Evolutionary conservation across 2,797 vertebrate species (phyloP).

Genomic region (Neostethus bicornis): DNA sequence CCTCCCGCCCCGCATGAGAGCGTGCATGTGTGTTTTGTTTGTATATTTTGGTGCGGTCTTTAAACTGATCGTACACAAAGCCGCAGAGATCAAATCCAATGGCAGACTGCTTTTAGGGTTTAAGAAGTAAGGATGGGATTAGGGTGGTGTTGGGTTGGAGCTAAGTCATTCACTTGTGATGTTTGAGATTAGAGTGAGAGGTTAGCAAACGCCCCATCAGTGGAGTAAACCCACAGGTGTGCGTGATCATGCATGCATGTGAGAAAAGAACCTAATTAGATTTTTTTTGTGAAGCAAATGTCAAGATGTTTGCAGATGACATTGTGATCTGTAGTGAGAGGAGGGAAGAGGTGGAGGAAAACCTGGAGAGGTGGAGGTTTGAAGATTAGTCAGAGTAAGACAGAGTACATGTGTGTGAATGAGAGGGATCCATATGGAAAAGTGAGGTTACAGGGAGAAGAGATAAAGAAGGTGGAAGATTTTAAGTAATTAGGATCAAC

Average conservation of each 20-base stretch:
- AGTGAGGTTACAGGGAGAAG: too few species aligned
- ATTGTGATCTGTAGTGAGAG: too few species aligned
- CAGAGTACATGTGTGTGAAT: too few species aligned
- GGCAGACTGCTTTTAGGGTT: background rate
- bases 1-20: too few species aligned
- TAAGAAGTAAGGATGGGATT: background rate
- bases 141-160: background rate
- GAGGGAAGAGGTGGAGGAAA: too few species aligned
- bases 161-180: background rate
- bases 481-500: too few species aligned
- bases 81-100: background rate
- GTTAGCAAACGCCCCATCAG: background rate
- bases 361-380: too few species aligned
- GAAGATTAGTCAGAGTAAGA: too few species aligned
- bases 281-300: background rate
- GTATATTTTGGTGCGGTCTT: background rate
- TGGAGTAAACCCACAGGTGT: background rate
- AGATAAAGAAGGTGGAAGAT: too few species aligned
- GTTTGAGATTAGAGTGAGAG: background rate
- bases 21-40: slow-evolving; percentile 1
- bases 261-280: background rate
- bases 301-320: too few species aligned
- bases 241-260: background rate
- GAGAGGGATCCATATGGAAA: too few species aligned
- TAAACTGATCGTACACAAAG: background rate